phyloP scores from a whole-genome alignment of 2,113 vertebrate species.

The Ageneiosus marmoratus region DNA sequence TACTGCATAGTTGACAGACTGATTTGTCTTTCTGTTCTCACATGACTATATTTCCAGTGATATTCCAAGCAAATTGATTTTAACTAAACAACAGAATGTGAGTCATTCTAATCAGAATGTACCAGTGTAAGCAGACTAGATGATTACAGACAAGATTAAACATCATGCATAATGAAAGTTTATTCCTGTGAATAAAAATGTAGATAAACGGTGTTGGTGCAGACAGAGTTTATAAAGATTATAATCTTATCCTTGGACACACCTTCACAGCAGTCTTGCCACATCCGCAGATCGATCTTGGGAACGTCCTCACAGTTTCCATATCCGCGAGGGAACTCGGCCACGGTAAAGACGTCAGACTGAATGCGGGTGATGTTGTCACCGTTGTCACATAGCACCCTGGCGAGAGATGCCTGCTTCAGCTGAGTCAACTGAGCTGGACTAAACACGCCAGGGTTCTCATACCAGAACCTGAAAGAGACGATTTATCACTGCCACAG shows the following conservation, averaged over 20 bases:
- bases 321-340: constrained; percentile 88
- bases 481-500: not conserved
- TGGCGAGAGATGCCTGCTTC: constrained; percentile 88
- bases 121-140: not conserved
- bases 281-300: constrained; percentile 91
- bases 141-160: not conserved
- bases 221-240: not conserved
- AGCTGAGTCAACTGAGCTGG: constrained; percentile 94
- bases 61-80: not conserved
- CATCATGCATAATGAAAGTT: not conserved
- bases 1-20: not conserved
- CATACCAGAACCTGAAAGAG: constrained; percentile 90
- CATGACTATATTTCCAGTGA: not conserved
- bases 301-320: constrained; percentile 85
- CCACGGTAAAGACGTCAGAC: constrained; percentile 86
- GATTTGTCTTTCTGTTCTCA: not conserved
- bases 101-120: not conserved
- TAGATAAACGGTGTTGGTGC: not conserved
- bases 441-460: constrained; percentile 90
- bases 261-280: constrained; percentile 99
- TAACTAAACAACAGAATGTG: not conserved
- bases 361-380: constrained; percentile 96
- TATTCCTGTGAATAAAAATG: not conserved
- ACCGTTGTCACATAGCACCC: constrained; percentile 90
- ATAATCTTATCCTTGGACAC: not conserved